Evolutionary conservation across 2,888 invertebrate species (phyloP), one percentile per base, ranked within the genome.

Genomic region (Coenonympha arcania): DNA sequence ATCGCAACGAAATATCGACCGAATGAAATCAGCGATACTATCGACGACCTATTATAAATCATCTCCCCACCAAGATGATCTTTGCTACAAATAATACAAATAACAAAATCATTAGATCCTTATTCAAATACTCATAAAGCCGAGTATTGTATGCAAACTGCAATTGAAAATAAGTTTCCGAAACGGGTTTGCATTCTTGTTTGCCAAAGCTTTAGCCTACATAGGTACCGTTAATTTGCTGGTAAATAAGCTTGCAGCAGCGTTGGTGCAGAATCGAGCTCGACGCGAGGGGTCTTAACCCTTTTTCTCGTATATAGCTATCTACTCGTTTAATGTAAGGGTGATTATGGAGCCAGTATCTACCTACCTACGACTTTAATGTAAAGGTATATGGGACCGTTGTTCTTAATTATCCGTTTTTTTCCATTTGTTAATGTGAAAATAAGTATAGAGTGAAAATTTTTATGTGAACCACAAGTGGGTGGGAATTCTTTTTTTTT

Each of bases 211-310:
- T 59, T 50, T 51, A 54, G 48, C 53, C 61, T 59, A 45, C 60
- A 57, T 56, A 48, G n/a, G n/a, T n/a, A n/a, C n/a, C 22, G 16
- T 24, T 8, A 42, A 30, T 48, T 39, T 45, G 51, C 44, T 55
- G 45, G 69, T 72, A 71, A 60, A 71, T 74, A 70, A 51, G 60
- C 49, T 63, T 76, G 76, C 76, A 76, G 64, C 65, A 59, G 54
- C 61, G 62, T 57, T 55, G 63, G 62, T 80, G 81, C 81, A 80
- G 64, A 68, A 66, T 59, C 53, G 75, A 80, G 79, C 82, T 82
- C 72, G 56, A 24, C 6, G 66, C 69, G 60, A 72, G 73, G 80
- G 82, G 79, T 70, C 37, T 59, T 63, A 72, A 79, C 80, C 82
- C 75, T 71, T 69, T 62, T 54, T 36, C n/a, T 47, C 39, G 26